Evolutionary conservation across 2,113 vertebrate genomes (phyloP).

Genomic region (Pangasianodon gigas): DNA sequence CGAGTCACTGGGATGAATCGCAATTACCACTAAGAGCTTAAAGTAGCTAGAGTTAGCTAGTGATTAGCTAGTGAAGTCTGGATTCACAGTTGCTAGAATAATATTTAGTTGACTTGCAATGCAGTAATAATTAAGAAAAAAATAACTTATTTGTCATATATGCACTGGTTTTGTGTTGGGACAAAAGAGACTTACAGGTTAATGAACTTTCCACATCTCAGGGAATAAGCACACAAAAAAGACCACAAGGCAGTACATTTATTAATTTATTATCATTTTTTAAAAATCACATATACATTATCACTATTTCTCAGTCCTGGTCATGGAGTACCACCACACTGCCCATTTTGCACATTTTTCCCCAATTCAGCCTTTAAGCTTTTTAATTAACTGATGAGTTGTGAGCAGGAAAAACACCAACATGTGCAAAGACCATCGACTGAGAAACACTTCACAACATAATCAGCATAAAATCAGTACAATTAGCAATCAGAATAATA

Average conservation of each 20-base stretch:
- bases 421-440: background rate
- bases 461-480: slow-evolving; percentile 38
- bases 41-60: background rate
- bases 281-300: slow-evolving; percentile 8
- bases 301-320: background rate
- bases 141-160: background rate
- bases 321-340: background rate
- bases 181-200: background rate
- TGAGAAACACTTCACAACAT: slow-evolving; percentile 25
- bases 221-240: background rate
- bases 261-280: background rate
- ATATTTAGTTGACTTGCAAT: background rate
- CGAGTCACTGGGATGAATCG: too few species aligned
- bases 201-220: background rate
- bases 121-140: background rate
- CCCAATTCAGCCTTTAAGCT: background rate
- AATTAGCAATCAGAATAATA: background rate
- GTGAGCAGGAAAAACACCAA: background rate
- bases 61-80: background rate
- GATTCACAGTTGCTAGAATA: background rate
- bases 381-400: background rate
- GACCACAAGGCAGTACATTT: slow-evolving; percentile 10
- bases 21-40: too few species aligned
- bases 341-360: background rate
- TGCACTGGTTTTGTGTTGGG: background rate